Conservation (phyloP, 2,888 invertebrate species). For the Rambutsinella grinnellia region DNA sequence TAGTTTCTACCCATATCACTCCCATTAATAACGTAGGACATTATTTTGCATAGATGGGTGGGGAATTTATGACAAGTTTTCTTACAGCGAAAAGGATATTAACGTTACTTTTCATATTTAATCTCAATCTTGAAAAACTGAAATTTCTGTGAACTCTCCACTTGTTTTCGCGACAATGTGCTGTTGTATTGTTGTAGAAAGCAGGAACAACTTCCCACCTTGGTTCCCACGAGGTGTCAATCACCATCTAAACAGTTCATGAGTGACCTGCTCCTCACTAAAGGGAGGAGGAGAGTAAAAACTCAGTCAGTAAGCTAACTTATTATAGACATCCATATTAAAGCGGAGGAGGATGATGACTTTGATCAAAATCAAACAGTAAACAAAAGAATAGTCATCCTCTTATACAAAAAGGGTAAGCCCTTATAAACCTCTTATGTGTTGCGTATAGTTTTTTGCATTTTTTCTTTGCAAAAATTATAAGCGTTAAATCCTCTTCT, state of each 20-base stretch:
- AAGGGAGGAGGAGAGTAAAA: constrained; percentile 20
- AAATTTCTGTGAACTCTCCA: constrained; percentile 29
- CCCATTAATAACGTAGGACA: not conserved
- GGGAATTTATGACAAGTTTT: not conserved
- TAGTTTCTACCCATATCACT: not conserved
- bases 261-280: not conserved
- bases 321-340: not conserved
- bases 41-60: not conserved
- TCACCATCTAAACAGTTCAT: constrained; percentile 1
- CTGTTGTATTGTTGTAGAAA: constrained; percentile 30
- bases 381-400: constrained; percentile 7
- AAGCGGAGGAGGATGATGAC: constrained; percentile 15
- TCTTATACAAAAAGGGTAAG: not conserved
- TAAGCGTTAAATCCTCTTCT: not conserved
- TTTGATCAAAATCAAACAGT: constrained; percentile 22
- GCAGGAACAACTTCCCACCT: constrained; percentile 55
- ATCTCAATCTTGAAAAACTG: not conserved
- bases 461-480: not conserved
- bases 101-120: not conserved
- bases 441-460: not conserved
- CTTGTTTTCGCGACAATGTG: not conserved
- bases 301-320: constrained; percentile 34
- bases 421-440: no score
- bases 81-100: not conserved
- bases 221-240: constrained; percentile 54